A percentile compares a stretch with the other conserved stretches of the same genome.
These are phyloP conservation scores for Oreochromis aureus DNA, from an alignment of 2,113 vertebrate species.

Conservation along the genomic window DNA sequence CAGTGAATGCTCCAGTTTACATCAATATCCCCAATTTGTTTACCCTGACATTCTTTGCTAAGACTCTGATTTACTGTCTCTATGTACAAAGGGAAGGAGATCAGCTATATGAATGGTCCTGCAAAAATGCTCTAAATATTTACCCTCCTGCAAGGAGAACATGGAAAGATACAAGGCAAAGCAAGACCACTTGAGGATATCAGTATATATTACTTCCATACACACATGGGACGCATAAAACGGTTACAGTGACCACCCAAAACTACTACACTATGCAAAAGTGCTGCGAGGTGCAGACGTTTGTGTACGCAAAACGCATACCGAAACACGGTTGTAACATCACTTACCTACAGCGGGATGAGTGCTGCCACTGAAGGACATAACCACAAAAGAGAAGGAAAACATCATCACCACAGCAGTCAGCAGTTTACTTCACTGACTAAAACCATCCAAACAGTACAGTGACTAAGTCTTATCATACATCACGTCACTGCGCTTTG, in stretches of 20 bases:
- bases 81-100: neutral
- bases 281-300: neutral
- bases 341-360: neutral
- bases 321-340: neutral
- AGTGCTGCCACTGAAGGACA: neutral
- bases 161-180: neutral
- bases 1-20: neutral
- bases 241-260: neutral
- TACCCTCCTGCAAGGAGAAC: neutral
- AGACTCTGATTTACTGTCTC: neutral
- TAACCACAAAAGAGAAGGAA: conserved; percentile 1
- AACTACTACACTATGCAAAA: neutral
- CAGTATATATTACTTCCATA: neutral
- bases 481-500: neutral
- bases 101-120: neutral
- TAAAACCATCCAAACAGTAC: neutral
- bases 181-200: neutral
- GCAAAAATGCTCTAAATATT: neutral
- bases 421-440: neutral
- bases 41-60: neutral
- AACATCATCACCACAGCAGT: neutral
- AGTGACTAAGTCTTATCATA: neutral
- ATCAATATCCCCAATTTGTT: neutral
- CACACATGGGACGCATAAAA: neutral
- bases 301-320: neutral